Evolutionary conservation across 2,888 invertebrate species (phyloP), one percentile per base, ranked within the genome.

Genomic region (Drosophila phalerata): DNA sequence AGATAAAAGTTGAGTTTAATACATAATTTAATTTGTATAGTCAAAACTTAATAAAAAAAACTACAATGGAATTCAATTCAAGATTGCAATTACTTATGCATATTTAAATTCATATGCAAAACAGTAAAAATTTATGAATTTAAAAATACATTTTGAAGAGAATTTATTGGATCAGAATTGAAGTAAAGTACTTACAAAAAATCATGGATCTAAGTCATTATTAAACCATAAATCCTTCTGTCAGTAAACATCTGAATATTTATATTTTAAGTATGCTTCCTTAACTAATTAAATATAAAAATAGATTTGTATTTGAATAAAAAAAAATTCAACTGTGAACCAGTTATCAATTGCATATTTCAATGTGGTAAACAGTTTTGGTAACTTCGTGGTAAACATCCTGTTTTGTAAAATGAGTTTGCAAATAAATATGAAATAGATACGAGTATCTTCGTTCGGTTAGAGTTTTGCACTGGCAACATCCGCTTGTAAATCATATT

Each of bases 401-500:
- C 75, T 78, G 75, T 78, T 76, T 78, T 64, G 40, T 30, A 64
- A 75, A 64, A 64, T 69, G 57, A 64, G 32, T 57, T 52, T 43
- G 47, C 17, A 73, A 53, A 53, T 56, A 64, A 19, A 38, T 61
- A 61, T 66, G 65, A 38, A 60, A 60, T 56, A 64, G 68, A 72
- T 77, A 75, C 40, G 71, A 48, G 28, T 48, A 28, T 48, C 38
- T 38, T 38, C 15, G 48, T 17, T 53, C 57, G 38, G 51, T 58
- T 68, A 19, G 57, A 62, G 57, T 68, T 48, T 13, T 52, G 45
- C 73, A 47, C 43, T 53, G 38, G 42, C 71, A 45, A 58, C 71
- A 70, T 77, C 77, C 77, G 83, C 86, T 85, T 84, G 86, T 88
- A 84, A 84, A 86, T 88, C 86, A 84, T 88, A 86, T 75, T 88